A percentile compares a stretch with the other conserved stretches of the same genome.
These are phyloP conservation scores for Narcine bancroftii DNA, from an alignment of 2,113 vertebrate species.

Conservation along the genomic window DNA sequence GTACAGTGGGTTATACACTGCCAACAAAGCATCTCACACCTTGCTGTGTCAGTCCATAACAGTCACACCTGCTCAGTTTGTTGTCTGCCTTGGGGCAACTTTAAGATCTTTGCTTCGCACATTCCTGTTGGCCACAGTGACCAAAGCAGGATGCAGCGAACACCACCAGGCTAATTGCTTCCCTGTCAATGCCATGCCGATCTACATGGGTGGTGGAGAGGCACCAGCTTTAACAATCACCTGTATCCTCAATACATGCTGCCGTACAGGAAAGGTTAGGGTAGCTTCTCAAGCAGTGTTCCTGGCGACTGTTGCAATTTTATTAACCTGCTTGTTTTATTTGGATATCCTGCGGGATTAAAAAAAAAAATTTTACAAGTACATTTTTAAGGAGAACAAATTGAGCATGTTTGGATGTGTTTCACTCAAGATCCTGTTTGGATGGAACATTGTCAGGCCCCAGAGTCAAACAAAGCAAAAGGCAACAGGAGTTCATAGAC, in stretches of 20 bases:
- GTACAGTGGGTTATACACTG: not conserved
- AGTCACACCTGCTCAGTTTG: not conserved
- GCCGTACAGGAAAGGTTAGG: not conserved
- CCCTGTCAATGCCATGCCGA: no score
- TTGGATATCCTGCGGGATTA: not conserved
- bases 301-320: not conserved
- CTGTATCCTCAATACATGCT: no score
- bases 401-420: not conserved
- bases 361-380: no score
- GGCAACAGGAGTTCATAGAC: not conserved
- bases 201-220: no score
- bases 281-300: not conserved
- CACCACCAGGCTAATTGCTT: not conserved
- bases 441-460: not conserved
- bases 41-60: not conserved
- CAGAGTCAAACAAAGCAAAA: not conserved
- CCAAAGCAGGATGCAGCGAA: not conserved
- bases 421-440: not conserved
- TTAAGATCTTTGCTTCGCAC: no score
- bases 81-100: no score
- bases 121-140: not conserved
- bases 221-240: no score
- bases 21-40: not conserved
- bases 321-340: not conserved
- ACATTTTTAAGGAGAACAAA: not conserved